These are phyloP conservation scores for Phymanthus crucifer DNA, from an alignment of 92 coral and sea anemone species.

Conservation along the genomic window DNA sequence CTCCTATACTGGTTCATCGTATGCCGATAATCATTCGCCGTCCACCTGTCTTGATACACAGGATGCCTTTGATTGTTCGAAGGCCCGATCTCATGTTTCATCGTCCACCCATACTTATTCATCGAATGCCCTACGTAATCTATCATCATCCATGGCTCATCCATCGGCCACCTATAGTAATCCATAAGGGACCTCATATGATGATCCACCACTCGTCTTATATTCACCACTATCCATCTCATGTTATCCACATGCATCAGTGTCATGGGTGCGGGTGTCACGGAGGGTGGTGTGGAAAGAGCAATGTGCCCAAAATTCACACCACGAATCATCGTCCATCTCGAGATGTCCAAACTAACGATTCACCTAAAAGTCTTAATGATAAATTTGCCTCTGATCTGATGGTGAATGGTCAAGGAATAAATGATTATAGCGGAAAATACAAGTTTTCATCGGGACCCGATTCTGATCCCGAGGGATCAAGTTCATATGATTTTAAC, in stretches of 20 bases:
- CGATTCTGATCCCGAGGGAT: constrained; percentile 34
- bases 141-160: constrained; percentile 89
- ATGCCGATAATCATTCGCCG: constrained; percentile 95
- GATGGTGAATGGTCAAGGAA: constrained; percentile 23
- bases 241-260: constrained; percentile 74
- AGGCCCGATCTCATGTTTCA: constrained; percentile 89
- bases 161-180: constrained; percentile 90
- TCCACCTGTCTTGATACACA: constrained; percentile 80
- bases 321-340: neutral
- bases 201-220: constrained; percentile 78
- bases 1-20: constrained; percentile 90
- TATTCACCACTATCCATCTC: constrained; percentile 89
- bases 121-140: constrained; percentile 89
- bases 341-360: neutral
- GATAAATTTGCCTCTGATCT: constrained; percentile 39
- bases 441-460: constrained; percentile 28
- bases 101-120: constrained; percentile 80
- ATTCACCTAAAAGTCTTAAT: constrained; percentile 4
- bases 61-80: constrained; percentile 85
- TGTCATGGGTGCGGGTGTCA: constrained; percentile 88
- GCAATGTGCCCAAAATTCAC: constrained; percentile 16
- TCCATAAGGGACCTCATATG: constrained; percentile 83
- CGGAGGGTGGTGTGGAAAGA: constrained; percentile 80
- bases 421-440: constrained; percentile 19
- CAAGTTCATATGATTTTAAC: constrained; percentile 36